phyloP scores from a whole-genome alignment of 2,797 vertebrate genomes.

The Falco biarmicus region DNA sequence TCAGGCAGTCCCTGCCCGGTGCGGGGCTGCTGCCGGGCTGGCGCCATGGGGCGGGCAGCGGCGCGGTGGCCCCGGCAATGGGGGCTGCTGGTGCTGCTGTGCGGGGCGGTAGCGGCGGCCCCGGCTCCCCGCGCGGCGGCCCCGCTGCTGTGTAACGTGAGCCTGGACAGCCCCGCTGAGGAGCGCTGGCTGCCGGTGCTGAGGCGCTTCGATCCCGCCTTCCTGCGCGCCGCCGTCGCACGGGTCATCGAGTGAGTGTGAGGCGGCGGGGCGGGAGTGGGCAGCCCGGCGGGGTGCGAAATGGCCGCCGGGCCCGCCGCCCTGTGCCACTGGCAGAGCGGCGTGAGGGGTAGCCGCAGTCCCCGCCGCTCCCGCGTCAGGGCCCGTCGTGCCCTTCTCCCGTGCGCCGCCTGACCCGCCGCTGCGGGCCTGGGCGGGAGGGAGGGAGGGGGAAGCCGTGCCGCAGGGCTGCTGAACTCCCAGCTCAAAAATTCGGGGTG shows the following conservation, averaged over 20 bases:
- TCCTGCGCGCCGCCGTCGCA: slow-evolving; percentile 43
- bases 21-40: too few relatives aligned
- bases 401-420: too few relatives aligned
- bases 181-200: slow-evolving; percentile 74
- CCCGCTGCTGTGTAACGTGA: slow-evolving; percentile 59
- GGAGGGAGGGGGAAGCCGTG: fast-evolving
- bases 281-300: not conserved
- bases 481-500: fast-evolving
- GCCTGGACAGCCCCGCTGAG: slow-evolving; percentile 71
- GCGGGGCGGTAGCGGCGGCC: not conserved
- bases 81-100: not conserved
- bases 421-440: too few relatives aligned
- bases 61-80: not conserved
- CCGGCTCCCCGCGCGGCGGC: too few relatives aligned
- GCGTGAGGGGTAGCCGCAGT: not conserved
- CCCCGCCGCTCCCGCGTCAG: too few relatives aligned
- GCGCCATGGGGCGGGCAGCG: not conserved
- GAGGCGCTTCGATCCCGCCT: slow-evolving; percentile 54
- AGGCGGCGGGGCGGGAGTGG: not conserved
- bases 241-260: slow-evolving; percentile 59
- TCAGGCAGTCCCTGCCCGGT: not conserved
- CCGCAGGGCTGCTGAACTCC: fast-evolving
- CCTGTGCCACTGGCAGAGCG: too few relatives aligned
- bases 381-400: too few relatives aligned
- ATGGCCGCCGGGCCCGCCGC: too few relatives aligned